Conservation (phyloP, 2,888 invertebrate species). For the Acleris emargana region DNA sequence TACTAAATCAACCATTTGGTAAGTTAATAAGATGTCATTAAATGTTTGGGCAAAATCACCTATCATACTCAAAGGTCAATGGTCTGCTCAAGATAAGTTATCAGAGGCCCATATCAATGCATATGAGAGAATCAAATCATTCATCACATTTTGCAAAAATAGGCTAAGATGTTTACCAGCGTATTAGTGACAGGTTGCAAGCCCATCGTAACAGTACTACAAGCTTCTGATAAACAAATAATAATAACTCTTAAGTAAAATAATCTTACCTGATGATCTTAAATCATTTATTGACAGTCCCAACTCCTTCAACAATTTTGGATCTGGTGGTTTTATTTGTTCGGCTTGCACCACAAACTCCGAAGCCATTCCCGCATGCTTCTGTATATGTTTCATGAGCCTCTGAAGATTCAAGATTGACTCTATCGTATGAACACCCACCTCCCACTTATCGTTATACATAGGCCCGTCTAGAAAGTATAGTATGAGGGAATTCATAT, state of each 20-base stretch:
- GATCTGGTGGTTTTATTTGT: slow-evolving; percentile 43
- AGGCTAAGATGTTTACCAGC: no score
- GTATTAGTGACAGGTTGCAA: no score
- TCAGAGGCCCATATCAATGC: no score
- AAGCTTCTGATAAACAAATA: no score
- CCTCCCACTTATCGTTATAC: slow-evolving; percentile 59
- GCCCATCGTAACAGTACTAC: no score
- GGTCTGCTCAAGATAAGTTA: no score
- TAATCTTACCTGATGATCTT: slow-evolving; percentile 42
- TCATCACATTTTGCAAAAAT: no score
- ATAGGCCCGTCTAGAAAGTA: slow-evolving; percentile 64
- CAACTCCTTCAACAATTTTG: slow-evolving; percentile 52
- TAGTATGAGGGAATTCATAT: slow-evolving; percentile 61
- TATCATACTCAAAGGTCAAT: no score
- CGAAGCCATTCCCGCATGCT: slow-evolving; percentile 49
- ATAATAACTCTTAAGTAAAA: neutral
- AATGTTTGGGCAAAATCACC: no score
- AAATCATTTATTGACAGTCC: slow-evolving; percentile 44
- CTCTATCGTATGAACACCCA: slow-evolving; percentile 58
- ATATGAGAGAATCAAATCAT: no score
- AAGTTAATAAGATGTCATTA: no score
- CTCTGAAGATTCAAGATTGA: slow-evolving; percentile 59
- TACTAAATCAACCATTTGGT: no score
- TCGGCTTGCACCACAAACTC: slow-evolving; percentile 47
- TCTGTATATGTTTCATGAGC: slow-evolving; percentile 58